phyloP scores from a whole-genome alignment of 2,888 invertebrate species.

The Cotesia congregata region DNA sequence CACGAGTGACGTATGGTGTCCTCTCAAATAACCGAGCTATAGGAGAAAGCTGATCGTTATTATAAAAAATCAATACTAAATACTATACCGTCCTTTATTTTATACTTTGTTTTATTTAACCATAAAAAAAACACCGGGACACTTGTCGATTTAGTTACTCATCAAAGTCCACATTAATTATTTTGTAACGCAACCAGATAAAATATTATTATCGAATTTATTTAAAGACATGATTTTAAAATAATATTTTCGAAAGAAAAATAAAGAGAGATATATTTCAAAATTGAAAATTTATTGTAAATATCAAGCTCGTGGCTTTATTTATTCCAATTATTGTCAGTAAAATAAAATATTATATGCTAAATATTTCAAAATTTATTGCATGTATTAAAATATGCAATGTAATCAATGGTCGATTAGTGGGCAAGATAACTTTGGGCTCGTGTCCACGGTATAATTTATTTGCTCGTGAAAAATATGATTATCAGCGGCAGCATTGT shows the following conservation, averaged over 20 bases:
- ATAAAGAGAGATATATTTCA: not conserved
- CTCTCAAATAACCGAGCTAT: slow-evolving; percentile 38
- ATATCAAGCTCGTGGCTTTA: not conserved
- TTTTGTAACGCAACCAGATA: not conserved
- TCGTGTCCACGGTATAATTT: slow-evolving; percentile 11
- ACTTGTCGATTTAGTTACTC: not conserved
- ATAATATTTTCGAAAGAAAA: not conserved
- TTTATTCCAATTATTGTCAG: not conserved
- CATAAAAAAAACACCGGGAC: not conserved
- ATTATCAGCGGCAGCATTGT: slow-evolving; percentile 17
- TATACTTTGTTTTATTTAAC: not conserved
- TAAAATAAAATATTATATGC: not conserved
- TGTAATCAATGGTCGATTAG: not conserved
- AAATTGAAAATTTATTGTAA: slow-evolving; percentile 6
- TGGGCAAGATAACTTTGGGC: not conserved
- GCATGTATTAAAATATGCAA: too few species aligned
- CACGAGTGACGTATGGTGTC: slow-evolving; percentile 37
- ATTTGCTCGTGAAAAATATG: not conserved
- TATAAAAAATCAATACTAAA: not conserved
- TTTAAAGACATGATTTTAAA: slow-evolving; percentile 3
- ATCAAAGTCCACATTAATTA: not conserved
- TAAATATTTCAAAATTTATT: too few species aligned
- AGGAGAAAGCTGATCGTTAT: slow-evolving; percentile 25
- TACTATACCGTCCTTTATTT: not conserved
- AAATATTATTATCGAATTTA: slow-evolving; percentile 32